Evolutionary conservation across 2,797 vertebrate species (phyloP).

Genomic region (Rhadinocentrus ornatus): DNA sequence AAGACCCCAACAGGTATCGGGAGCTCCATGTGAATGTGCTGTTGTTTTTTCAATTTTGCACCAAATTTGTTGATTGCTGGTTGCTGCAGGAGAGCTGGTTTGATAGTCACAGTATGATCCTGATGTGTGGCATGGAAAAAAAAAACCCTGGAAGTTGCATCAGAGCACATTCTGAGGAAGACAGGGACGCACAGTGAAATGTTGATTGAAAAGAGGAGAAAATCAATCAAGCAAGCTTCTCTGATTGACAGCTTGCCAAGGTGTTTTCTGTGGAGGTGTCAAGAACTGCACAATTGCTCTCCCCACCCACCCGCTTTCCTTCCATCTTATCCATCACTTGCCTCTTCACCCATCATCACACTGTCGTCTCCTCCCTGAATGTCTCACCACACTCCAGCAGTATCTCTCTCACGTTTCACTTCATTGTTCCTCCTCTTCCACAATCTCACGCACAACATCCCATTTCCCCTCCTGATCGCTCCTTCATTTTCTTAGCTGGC

Average conservation of each 20-base stretch:
- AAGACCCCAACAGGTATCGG: too few relatives aligned
- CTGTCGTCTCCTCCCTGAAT: constrained; percentile 69
- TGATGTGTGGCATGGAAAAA: constrained; percentile 28
- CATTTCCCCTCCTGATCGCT: constrained; percentile 41
- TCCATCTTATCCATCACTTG: constrained; percentile 80
- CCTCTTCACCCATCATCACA: constrained; percentile 77
- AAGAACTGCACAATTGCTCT: constrained; percentile 81
- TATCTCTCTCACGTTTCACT: constrained; percentile 68
- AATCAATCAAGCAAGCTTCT: constrained; percentile 80
- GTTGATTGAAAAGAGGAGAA: constrained; percentile 83
- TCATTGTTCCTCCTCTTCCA: constrained; percentile 61
- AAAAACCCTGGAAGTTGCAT: constrained; percentile 49
- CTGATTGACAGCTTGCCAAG: constrained; percentile 84
- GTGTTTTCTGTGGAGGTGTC: constrained; percentile 85
- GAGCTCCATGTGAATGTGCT: background rate
- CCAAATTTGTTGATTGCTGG: constrained; percentile 30
- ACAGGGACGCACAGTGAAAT: constrained; percentile 74
- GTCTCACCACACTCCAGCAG: constrained; percentile 68
- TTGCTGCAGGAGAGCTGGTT: constrained; percentile 18
- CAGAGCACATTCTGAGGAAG: constrained; percentile 60
- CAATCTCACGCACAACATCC: constrained; percentile 39
- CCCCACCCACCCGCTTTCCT: constrained; percentile 58
- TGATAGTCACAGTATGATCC: constrained; percentile 29
- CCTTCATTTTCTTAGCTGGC: constrained; percentile 61
- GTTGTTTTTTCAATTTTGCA: constrained; percentile 25